A percentile compares a stretch with the other conserved stretches of the same genome.
phyloP scores from a whole-genome alignment of 2,888 invertebrate genomes.

The Calliphora vomitoria region DNA sequence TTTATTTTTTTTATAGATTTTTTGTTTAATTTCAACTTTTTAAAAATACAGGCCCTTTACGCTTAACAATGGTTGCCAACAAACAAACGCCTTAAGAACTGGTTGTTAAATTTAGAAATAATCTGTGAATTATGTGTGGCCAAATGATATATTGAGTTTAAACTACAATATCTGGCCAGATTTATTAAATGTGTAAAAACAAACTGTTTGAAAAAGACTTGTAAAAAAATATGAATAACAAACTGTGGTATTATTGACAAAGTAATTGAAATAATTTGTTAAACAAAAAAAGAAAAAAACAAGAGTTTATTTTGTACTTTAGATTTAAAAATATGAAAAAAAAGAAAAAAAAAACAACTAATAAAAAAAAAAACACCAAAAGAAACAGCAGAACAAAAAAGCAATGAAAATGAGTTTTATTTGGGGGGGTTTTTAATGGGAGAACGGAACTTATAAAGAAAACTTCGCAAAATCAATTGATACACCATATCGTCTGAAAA shows the following conservation, averaged over 20 bases:
- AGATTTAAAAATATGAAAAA: conserved; percentile 55
- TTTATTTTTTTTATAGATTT: conserved; percentile 31
- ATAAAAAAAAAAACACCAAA: conserved; percentile 59
- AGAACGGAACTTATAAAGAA: too few species aligned
- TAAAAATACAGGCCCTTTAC: conserved; percentile 23
- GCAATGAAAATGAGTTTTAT: not conserved
- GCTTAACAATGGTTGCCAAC: conserved; percentile 46
- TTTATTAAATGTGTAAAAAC: conserved; percentile 37
- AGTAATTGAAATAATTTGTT: conserved; percentile 36
- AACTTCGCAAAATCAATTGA: too few species aligned
- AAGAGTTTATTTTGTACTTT: conserved; percentile 74
- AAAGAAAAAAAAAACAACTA: conserved; percentile 30
- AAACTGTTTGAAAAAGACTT: conserved; percentile 53
- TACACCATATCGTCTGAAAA: too few species aligned
- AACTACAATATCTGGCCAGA: conserved; percentile 32
- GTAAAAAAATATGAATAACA: conserved; percentile 44
- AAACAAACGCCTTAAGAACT: conserved; percentile 55
- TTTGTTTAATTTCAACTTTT: conserved; percentile 30
- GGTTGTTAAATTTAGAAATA: conserved; percentile 57
- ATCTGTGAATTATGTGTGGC: not conserved
- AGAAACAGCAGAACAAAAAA: conserved; percentile 60
- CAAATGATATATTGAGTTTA: not conserved
- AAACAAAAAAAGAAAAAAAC: conserved; percentile 54
- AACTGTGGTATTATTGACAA: conserved; percentile 72
- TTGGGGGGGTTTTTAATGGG: too few species aligned